Evolutionary conservation across 2,113 vertebrate genomes (phyloP), one percentile per base, ranked within the genome.

Genomic region (Casuarius casuarius): DNA sequence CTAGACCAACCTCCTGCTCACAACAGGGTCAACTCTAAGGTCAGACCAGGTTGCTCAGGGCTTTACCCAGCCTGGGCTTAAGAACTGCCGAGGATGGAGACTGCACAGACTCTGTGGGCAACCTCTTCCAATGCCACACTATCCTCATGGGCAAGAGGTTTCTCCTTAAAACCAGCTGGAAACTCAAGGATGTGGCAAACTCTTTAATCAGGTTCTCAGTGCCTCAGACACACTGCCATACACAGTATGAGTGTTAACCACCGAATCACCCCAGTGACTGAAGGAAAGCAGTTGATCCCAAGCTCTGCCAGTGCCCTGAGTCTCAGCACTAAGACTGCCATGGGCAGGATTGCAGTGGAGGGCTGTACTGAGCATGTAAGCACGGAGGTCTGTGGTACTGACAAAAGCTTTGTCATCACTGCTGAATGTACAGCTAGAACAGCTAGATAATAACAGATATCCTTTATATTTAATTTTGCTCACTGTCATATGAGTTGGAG

Each of bases 141-240:
- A 8, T 66, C 49, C 54, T 78, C n/a, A 23, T 7, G 13, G 18
- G 35, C n/a, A 89, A 84, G 76, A 87, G 5, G 9, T 89, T 89
- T 89, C 35, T 87, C 40, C 68, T 77, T 46, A 25, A 17, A 92
- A 28, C 46, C 44, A 59, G 52, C 16, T 59, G 56, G 31, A 33
- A 25, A 68, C 28, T 49, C 44, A 74, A 77, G 22, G 33, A 81
- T 29, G 15, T 29, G 26, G 63, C 61, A 62, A 92, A 81, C 23
- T 38, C 62, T 66, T 76, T 76, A 76, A 82, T 70, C 49, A 80
- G 44, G 48, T 62, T 58, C 61, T 25, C 40, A 52, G 16, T 75
- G 52, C 78, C 71, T 77, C 56, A 87, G 81, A 82, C 90, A 78
- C 66, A 68, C 22, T 70, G 89, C 25, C n/a, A 62, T 26, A 84